Conservation (phyloP, 2,888 invertebrate species). For the Dexiosoma caninum region DNA sequence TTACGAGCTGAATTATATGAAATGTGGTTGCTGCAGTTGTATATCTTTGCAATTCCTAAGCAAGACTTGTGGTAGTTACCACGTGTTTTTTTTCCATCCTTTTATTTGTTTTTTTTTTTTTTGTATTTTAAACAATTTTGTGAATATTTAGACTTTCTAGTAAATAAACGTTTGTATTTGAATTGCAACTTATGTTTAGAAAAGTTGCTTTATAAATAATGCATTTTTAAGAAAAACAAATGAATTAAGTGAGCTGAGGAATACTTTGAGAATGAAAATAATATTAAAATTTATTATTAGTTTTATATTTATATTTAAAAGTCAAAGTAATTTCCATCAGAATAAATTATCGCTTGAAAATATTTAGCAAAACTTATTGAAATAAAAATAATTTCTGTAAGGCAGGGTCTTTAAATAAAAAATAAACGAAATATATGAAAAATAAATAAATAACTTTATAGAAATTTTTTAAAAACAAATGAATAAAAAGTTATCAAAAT, state of each 20-base stretch:
- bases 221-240: slow-evolving; percentile 9
- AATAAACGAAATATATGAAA: no score
- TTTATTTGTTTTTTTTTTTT: not conserved
- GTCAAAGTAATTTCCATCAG: no score
- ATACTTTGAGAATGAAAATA: not conserved
- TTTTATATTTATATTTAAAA: no score
- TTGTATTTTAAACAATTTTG: slow-evolving; percentile 6
- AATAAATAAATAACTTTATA: not conserved
- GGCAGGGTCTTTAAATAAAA: no score
- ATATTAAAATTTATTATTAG: no score
- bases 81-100: slow-evolving; percentile 2
- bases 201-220: slow-evolving; percentile 31
- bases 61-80: slow-evolving; percentile 10
- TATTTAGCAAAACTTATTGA: no score
- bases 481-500: no score
- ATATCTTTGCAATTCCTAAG: not conserved
- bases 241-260: not conserved
- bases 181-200: slow-evolving; percentile 25
- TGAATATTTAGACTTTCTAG: slow-evolving; percentile 2
- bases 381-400: no score
- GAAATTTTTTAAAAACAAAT: not conserved
- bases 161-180: not conserved
- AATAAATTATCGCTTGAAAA: no score
- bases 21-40: slow-evolving; percentile 33
- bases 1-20: slow-evolving; percentile 53